Evolutionary conservation across 2,888 invertebrate genomes (phyloP).

Genomic region (Hirudinaria manillensis): DNA sequence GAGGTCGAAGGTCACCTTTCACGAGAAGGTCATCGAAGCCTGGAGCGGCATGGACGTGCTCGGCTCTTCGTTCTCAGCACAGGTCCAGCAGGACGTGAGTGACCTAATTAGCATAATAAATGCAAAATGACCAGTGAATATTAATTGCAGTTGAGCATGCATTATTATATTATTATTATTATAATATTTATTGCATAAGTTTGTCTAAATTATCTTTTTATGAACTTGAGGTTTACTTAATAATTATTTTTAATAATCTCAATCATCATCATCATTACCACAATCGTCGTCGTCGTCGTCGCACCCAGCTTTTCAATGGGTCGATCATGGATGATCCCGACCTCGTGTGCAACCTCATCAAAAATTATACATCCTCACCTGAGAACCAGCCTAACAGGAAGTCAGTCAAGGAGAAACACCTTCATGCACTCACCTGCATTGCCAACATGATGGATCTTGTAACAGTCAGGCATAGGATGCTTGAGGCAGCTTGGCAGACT

Average conservation of each 20-base stretch:
- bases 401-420: slow-evolving; percentile 45
- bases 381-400: slow-evolving; percentile 43
- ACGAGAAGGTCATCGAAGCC: slow-evolving; percentile 36
- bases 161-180: too few species aligned
- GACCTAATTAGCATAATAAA: too few species aligned
- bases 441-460: slow-evolving; percentile 42
- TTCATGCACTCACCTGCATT: slow-evolving; percentile 43
- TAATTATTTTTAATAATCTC: neutral
- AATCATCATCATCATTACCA: neutral
- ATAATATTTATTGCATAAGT: too few species aligned
- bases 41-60: slow-evolving; percentile 46
- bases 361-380: slow-evolving; percentile 42
- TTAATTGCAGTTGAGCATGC: too few species aligned
- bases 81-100: slow-evolving; percentile 52
- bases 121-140: too few species aligned
- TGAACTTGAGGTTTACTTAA: too few species aligned
- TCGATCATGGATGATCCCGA: slow-evolving; percentile 50
- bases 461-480: slow-evolving; percentile 45
- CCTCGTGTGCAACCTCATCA: slow-evolving; percentile 48
- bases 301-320: slow-evolving; percentile 48
- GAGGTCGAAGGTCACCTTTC: neutral
- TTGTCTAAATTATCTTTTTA: too few species aligned
- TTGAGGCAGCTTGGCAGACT: slow-evolving; percentile 51
- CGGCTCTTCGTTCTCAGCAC: slow-evolving; percentile 46
- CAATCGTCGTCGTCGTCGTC: slow-evolving; percentile 5